Conservation (phyloP, 2,888 invertebrate genomes). For the Lochmaea crataegi region DNA sequence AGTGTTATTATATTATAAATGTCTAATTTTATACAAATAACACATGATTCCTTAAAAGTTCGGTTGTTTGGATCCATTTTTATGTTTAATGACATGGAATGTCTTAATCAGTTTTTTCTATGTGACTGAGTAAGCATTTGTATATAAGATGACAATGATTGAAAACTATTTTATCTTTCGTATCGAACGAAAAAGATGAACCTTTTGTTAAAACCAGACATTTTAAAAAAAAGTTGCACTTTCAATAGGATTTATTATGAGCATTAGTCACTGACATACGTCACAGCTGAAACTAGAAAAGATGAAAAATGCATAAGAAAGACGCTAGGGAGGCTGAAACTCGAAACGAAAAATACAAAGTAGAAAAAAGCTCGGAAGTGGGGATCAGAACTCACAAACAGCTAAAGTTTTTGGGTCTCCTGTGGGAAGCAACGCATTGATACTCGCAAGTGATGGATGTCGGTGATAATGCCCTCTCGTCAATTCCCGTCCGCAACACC, state of each 20-base stretch:
- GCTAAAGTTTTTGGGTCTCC: constrained; percentile 64
- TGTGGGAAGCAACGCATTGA: constrained; percentile 66
- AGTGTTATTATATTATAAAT: no score
- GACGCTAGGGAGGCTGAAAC: constrained; percentile 57
- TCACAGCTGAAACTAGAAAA: constrained; percentile 65
- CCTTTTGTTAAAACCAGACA: constrained; percentile 14
- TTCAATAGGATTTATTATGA: constrained; percentile 30
- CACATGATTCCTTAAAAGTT: no score
- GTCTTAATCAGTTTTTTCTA: no score
- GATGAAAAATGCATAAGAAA: constrained; percentile 64
- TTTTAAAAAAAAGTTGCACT: constrained; percentile 27
- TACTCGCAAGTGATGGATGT: constrained; percentile 67
- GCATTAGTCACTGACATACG: constrained; percentile 65
- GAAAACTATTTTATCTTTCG: background rate
- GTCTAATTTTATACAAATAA: no score
- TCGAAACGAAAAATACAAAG: constrained; percentile 59
- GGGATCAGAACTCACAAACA: constrained; percentile 61
- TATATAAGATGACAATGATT: background rate
- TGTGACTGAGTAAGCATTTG: background rate
- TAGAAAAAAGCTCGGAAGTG: constrained; percentile 56
- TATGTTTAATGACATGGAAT: no score
- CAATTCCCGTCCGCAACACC: constrained; percentile 68
- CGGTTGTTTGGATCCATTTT: no score
- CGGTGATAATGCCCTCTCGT: constrained; percentile 68
- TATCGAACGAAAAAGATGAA: background rate